Conservation (phyloP, 2,113 vertebrate genomes). For the Sclerurus mexicanus region DNA sequence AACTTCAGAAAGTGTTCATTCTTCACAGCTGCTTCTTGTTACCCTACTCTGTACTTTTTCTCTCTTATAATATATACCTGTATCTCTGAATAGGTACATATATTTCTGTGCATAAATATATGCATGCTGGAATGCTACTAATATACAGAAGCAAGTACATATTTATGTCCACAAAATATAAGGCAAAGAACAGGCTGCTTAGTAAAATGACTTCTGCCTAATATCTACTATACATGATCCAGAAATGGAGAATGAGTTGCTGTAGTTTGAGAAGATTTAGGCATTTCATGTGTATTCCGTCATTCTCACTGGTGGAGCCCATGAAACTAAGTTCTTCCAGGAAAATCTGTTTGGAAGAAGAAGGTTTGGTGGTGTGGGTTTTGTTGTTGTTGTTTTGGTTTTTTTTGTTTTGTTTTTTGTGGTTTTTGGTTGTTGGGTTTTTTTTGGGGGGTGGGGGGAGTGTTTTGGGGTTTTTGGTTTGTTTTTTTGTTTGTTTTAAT, state of each 20-base stretch:
- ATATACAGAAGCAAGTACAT: neutral
- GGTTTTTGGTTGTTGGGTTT: too few species aligned
- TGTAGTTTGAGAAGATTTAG: neutral
- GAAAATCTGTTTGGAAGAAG: neutral
- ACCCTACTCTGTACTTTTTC: neutral
- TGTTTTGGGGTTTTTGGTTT: too few species aligned
- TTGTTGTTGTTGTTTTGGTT: neutral
- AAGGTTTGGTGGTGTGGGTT: neutral
- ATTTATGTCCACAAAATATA: neutral
- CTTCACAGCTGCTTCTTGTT: neutral
- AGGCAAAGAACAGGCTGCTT: neutral
- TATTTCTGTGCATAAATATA: neutral
- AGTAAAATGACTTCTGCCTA: neutral
- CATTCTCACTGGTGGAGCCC: neutral
- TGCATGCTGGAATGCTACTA: neutral
- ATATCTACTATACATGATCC: neutral
- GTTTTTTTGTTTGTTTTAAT: neutral
- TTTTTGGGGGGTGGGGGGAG: too few species aligned
- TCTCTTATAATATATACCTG: neutral
- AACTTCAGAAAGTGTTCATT: neutral
- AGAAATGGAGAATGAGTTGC: neutral
- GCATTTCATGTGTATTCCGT: neutral
- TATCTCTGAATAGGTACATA: neutral
- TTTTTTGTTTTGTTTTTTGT: neutral
- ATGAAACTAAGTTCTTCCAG: neutral